These are phyloP conservation scores for Chromis chromis DNA, from an alignment of 2,797 vertebrate species.

Conservation along the genomic window DNA sequence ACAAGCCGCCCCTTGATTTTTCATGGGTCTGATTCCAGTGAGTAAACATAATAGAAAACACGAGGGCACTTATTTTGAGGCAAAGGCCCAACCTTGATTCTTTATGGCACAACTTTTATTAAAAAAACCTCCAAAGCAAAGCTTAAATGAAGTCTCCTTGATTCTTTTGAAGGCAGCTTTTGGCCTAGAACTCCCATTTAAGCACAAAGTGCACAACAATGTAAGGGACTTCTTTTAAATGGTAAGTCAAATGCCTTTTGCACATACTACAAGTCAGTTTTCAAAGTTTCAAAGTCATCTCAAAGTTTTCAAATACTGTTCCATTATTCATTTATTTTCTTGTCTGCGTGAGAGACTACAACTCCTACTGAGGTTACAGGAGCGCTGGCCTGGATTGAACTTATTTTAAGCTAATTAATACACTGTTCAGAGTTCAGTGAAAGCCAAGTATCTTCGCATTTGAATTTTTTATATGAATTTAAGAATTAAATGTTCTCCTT, in stretches of 20 bases:
- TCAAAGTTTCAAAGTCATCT: not conserved
- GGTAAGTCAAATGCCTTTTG: not conserved
- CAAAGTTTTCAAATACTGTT: not conserved
- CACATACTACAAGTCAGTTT: not conserved
- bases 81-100: conserved; percentile 10
- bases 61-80: not conserved
- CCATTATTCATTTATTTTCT: not conserved
- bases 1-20: not conserved
- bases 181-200: not conserved
- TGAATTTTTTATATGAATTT: not conserved
- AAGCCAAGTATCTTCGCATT: not conserved
- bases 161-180: not conserved
- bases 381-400: too few relatives aligned
- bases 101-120: not conserved
- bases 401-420: too few relatives aligned
- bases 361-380: too few relatives aligned
- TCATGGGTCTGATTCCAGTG: not conserved
- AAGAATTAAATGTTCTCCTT: not conserved
- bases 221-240: not conserved
- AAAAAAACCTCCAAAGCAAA: not conserved
- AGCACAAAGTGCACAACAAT: not conserved
- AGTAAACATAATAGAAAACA: conserved; percentile 18
- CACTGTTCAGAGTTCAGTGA: not conserved
- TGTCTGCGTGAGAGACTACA: not conserved
- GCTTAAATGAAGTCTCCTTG: not conserved